phyloP scores from a whole-genome alignment of 2,888 invertebrate genomes.

The Tenthredo amoena region DNA sequence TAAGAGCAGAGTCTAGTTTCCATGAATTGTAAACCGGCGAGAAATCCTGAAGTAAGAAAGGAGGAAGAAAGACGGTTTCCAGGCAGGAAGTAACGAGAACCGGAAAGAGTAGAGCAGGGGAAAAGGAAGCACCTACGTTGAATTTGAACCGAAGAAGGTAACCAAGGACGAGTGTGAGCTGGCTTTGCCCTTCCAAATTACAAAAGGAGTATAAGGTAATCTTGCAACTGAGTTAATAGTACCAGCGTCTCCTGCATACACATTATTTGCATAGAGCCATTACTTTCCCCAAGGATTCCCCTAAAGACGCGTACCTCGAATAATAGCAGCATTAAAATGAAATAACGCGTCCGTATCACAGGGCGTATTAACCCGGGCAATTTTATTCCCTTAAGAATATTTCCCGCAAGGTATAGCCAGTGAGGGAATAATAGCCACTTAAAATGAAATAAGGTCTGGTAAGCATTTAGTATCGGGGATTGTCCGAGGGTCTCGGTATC shows the following conservation, averaged over 20 bases:
- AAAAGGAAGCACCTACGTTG: conserved; percentile 10
- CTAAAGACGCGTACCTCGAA: conserved; percentile 24
- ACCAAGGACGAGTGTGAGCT: neutral
- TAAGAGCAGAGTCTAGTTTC: neutral
- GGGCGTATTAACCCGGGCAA: conserved; percentile 47
- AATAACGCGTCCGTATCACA: conserved; percentile 45
- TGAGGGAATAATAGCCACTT: conserved; percentile 29
- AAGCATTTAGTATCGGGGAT: conserved; percentile 21
- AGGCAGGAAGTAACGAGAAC: neutral
- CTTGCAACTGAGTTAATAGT: conserved; percentile 27
- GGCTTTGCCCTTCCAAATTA: conserved; percentile 5
- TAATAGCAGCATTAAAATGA: conserved; percentile 39
- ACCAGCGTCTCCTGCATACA: conserved; percentile 31
- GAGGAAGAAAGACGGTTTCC: neutral
- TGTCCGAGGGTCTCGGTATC: conserved; percentile 12
- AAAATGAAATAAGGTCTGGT: neutral
- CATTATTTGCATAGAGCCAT: conserved; percentile 44
- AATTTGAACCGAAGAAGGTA: neutral
- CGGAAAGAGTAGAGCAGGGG: neutral
- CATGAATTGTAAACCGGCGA: conserved; percentile 1
- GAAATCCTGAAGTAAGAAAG: neutral
- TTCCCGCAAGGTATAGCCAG: conserved; percentile 3
- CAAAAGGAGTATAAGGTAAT: conserved; percentile 37
- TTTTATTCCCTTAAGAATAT: conserved; percentile 38
- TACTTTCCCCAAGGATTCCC: conserved; percentile 39